phyloP scores from a whole-genome alignment of 2,113 vertebrate species.

The Bostrychus sinensis region DNA sequence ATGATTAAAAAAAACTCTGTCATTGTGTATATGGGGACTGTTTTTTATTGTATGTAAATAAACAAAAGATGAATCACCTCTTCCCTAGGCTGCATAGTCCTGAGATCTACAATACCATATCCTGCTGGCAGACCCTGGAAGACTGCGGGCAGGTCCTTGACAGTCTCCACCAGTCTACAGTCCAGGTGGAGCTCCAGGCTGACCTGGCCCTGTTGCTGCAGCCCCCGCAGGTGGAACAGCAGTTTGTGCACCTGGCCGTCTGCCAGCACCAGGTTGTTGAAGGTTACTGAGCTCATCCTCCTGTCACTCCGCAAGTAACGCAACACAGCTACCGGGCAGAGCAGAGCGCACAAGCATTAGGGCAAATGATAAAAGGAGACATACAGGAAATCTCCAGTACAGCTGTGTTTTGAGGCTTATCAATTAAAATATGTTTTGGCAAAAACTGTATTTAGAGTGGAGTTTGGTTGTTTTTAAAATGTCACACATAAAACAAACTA shows the following conservation, averaged over 20 bases:
- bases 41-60: conserved; percentile 34
- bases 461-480: no score
- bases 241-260: conserved; percentile 91
- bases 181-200: conserved; percentile 89
- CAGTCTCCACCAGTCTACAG: conserved; percentile 87
- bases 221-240: conserved; percentile 87
- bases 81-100: conserved; percentile 85
- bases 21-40: background rate
- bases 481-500: no score
- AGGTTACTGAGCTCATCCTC: conserved; percentile 87
- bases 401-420: no score
- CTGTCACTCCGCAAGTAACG: conserved; percentile 90
- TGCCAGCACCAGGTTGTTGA: conserved; percentile 91
- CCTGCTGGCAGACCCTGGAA: conserved; percentile 82
- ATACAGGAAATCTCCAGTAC: no score
- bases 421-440: no score
- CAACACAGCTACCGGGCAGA: conserved; percentile 80
- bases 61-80: conserved; percentile 76
- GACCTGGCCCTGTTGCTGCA: conserved; percentile 80
- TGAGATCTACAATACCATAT: conserved; percentile 82
- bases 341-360: background rate
- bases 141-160: conserved; percentile 86
- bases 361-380: background rate
- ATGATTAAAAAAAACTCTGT: conserved; percentile 1
- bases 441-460: no score